Evolutionary conservation across 2,888 invertebrate genomes (phyloP).

Genomic region (Metalampra italica): DNA sequence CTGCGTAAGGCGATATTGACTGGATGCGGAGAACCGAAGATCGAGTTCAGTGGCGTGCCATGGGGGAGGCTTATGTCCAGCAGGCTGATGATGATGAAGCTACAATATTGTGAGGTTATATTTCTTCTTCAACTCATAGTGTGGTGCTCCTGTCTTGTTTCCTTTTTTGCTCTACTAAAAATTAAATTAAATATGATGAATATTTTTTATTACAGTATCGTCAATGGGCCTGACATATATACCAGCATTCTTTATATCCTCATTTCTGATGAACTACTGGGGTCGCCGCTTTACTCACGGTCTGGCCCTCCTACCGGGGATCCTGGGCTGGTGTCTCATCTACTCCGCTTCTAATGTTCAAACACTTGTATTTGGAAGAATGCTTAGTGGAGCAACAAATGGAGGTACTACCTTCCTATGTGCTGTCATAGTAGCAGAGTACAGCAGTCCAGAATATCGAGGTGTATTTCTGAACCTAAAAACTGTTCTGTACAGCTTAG

Average conservation of each 20-base stretch:
- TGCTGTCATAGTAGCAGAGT: constrained; percentile 74
- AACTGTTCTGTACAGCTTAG: constrained; percentile 39
- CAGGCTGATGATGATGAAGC: no score
- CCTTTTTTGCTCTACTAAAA: no score
- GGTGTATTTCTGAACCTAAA: constrained; percentile 73
- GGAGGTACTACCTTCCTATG: constrained; percentile 70
- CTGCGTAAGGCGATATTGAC: no score
- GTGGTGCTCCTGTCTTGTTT: no score
- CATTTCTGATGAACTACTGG: constrained; percentile 33
- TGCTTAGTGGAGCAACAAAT: constrained; percentile 29
- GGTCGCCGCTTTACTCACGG: constrained; percentile 33
- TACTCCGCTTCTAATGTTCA: constrained; percentile 24
- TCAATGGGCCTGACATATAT: constrained; percentile 30
- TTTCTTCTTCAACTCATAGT: no score
- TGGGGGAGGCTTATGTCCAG: no score
- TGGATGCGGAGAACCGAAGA: no score
- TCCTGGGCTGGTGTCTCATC: constrained; percentile 23
- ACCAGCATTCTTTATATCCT: constrained; percentile 34
- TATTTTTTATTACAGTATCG: constrained; percentile 28
- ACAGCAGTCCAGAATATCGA: constrained; percentile 75
- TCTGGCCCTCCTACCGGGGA: constrained; percentile 45
- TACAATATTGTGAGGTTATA: no score
- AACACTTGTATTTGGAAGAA: constrained; percentile 22
- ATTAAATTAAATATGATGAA: no score
- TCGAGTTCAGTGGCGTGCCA: no score